Conservation (phyloP, 2,888 invertebrate genomes). For the Lissocephala sabroskyi region DNA sequence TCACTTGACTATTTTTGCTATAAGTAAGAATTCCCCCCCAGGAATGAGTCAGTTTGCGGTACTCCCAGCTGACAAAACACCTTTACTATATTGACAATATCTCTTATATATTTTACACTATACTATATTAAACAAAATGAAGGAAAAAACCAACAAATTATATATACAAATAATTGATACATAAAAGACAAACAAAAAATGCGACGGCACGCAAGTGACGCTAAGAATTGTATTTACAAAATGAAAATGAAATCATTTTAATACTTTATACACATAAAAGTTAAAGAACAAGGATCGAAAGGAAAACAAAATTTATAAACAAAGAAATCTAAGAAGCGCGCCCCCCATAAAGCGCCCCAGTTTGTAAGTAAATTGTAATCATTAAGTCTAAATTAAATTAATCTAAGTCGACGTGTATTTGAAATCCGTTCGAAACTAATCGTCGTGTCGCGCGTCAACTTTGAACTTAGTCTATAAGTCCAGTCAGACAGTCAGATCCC, state of each 20-base stretch:
- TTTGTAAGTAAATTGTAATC: slow-evolving; percentile 57
- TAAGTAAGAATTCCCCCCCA: slow-evolving; percentile 65
- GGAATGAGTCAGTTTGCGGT: slow-evolving; percentile 58
- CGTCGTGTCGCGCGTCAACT: no score
- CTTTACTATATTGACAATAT: slow-evolving; percentile 72
- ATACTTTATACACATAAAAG: slow-evolving; percentile 64
- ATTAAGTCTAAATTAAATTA: slow-evolving; percentile 29
- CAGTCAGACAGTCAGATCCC: slow-evolving; percentile 19
- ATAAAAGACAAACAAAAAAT: slow-evolving; percentile 28
- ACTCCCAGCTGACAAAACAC: slow-evolving; percentile 65
- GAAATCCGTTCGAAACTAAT: slow-evolving; percentile 41
- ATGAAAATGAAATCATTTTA: slow-evolving; percentile 59
- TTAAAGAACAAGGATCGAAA: slow-evolving; percentile 29
- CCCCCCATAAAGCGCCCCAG: no score
- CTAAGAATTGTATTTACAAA: slow-evolving; percentile 67
- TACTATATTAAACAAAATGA: slow-evolving; percentile 55
- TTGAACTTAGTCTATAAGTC: slow-evolving; percentile 15
- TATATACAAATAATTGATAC: slow-evolving; percentile 50
- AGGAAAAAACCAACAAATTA: slow-evolving; percentile 36
- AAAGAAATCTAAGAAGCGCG: slow-evolving; percentile 27
- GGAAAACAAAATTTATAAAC: slow-evolving; percentile 34
- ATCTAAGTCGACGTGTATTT: no score
- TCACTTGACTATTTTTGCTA: slow-evolving; percentile 66
- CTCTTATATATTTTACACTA: slow-evolving; percentile 72
- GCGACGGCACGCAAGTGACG: slow-evolving; percentile 31